Base-by-base conservation (phyloP, 2,888 invertebrate species). In the Macaria liturata region DNA sequence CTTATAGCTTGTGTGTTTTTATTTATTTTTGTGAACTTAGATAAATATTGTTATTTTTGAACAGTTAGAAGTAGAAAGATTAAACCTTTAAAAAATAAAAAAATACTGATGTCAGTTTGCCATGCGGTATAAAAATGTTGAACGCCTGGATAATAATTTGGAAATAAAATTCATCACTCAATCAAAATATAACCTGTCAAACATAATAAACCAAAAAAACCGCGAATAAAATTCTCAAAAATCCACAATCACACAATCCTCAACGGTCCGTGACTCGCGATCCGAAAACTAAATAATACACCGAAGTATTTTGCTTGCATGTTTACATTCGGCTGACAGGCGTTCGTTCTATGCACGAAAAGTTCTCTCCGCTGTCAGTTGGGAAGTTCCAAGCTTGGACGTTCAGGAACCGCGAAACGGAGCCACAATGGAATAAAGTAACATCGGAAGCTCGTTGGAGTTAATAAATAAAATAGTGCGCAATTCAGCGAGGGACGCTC, bases 391-490 rank as follows among this genome's bases (percentile, higher is more conserved):
- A 70, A 75, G 74, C 83, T 86, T 83, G 88, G 88, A 89, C 90
- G 88, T 88, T 54, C 86, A 84, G 84, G 76, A 83, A 77, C 83
- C 80, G 80, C 83, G 60, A 60, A 86, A 83, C 84, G 85, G 86
- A 84, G 84, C 78, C 84, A 89, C 91, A 91, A 91, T 91, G 82
- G 88, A 86, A 91, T 91, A 89, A 87, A 89, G 89, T 87, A 88
- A 87, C 89, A 89, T 91, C 88, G 89, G 88, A 91, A 86, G 87
- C 90, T 90, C 82, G 91, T 91, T 90, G 88, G 85, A 86, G 88
- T 91, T 91, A 90, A 90, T 91, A 91, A 91, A 91, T 91, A 91
- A 90, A 42, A 58, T 47, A 42, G 47, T 59, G 47, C 47, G 55
- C 47, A 20, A 9, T n/a, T 42, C 9, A 42, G 4, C 4, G 9